Evolutionary conservation across 1,140 invertebrate genomes (phyloP).

Genomic region (Ridgeia piscesae): DNA sequence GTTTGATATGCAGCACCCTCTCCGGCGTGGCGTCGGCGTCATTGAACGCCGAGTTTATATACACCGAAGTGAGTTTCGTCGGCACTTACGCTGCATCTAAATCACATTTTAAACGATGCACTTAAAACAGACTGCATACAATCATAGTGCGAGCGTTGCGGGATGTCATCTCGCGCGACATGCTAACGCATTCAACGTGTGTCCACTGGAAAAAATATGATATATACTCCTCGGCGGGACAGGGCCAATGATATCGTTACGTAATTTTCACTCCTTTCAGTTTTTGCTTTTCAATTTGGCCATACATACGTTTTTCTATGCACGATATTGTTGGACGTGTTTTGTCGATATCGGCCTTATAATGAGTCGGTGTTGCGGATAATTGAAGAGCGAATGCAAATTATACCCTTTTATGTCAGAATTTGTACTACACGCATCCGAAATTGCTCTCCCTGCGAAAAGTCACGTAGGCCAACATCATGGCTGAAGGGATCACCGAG

Average conservation of each 20-base stretch:
- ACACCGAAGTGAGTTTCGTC: background rate
- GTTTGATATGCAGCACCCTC: background rate
- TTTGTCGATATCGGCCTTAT: no score
- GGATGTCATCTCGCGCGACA: background rate
- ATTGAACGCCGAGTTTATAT: background rate
- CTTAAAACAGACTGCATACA: background rate
- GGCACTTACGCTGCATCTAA: background rate
- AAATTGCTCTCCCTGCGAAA: no score
- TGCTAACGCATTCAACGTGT: background rate
- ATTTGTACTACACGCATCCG: no score
- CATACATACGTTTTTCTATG: background rate
- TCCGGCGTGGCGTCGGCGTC: background rate
- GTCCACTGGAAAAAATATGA: background rate
- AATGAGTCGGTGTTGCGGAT: background rate
- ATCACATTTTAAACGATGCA: constrained; percentile 6
- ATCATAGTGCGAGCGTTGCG: background rate
- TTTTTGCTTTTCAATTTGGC: background rate
- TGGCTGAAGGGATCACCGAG: no score
- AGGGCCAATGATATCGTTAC: background rate
- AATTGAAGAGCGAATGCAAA: no score
- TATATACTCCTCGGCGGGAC: background rate
- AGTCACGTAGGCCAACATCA: no score
- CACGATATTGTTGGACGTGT: background rate
- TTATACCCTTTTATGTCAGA: no score
- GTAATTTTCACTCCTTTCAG: background rate